A percentile compares a stretch with the other conserved stretches of the same genome.
These are phyloP conservation scores for Chaenodraco wilsoni DNA, from an alignment of 2,797 vertebrate genomes.

Conservation along the genomic window DNA sequence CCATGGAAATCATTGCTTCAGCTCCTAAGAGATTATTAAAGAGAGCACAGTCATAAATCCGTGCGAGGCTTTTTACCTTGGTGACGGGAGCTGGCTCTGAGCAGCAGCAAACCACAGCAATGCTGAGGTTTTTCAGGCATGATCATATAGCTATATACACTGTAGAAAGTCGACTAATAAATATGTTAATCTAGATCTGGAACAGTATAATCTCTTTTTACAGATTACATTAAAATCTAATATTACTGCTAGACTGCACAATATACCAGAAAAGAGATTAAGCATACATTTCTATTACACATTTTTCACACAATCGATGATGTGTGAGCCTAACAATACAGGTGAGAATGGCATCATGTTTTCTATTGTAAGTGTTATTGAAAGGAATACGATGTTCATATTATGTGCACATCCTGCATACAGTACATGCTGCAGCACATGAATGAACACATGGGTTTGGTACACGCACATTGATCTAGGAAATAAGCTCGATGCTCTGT, in stretches of 20 bases:
- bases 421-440: not conserved
- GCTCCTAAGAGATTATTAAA: constrained; percentile 71
- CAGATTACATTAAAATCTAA: constrained; percentile 62
- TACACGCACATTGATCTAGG: constrained; percentile 27
- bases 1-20: constrained; percentile 62
- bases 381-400: constrained; percentile 1
- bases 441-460: not conserved
- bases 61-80: constrained; percentile 64
- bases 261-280: constrained; percentile 49
- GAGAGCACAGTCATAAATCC: constrained; percentile 59
- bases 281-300: constrained; percentile 20
- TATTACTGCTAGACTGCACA: constrained; percentile 42
- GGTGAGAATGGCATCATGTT: constrained; percentile 6
- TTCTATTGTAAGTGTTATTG: constrained; percentile 10
- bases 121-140: constrained; percentile 34
- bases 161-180: constrained; percentile 1
- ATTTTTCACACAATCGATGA: constrained; percentile 22
- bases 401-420: not conserved
- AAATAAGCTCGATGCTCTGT: constrained; percentile 15
- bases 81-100: constrained; percentile 41
- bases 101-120: constrained; percentile 19
- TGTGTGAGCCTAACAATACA: constrained; percentile 11
- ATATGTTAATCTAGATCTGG: constrained; percentile 37
- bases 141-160: constrained; percentile 4
- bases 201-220: constrained; percentile 42